These are phyloP conservation scores for Phyto melanocephala DNA, from an alignment of 2,888 invertebrate genomes.

Conservation along the genomic window DNA sequence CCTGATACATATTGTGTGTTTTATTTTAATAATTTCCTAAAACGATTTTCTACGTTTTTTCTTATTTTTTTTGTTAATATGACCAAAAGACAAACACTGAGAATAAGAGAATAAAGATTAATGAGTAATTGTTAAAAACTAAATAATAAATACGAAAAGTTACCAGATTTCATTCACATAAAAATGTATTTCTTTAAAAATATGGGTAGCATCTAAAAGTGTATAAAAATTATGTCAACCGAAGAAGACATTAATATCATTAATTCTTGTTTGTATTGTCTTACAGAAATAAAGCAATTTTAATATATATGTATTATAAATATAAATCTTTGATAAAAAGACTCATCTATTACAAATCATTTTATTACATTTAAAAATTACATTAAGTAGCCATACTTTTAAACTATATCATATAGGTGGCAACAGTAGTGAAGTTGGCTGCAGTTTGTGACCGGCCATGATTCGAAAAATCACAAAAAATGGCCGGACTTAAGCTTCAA, in stretches of 20 bases:
- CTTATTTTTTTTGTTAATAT: slow-evolving; percentile 10
- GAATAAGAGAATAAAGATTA: not conserved
- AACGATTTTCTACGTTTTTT: slow-evolving; percentile 1
- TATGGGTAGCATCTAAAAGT: no score
- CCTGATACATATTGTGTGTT: slow-evolving; percentile 79
- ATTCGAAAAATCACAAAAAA: slow-evolving; percentile 59
- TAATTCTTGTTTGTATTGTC: no score
- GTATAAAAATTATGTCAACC: no score
- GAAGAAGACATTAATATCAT: no score
- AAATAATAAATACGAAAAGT: slow-evolving; percentile 7
- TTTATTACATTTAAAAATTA: no score
- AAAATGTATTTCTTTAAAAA: no score
- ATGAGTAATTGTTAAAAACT: slow-evolving; percentile 30
- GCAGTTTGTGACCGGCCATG: slow-evolving; percentile 58
- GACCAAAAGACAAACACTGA: not conserved
- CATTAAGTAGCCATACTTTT: not conserved
- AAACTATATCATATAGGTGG: not conserved
- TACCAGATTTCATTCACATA: slow-evolving; percentile 27
- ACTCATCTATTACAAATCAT: no score
- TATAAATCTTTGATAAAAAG: no score
- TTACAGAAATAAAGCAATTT: no score
- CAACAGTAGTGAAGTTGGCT: slow-evolving; percentile 47
- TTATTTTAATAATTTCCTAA: no score
- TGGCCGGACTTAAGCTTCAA: slow-evolving; percentile 67
- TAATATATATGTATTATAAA: no score